Percentiles rank a stretch among this genome's conserved stretches.
These are phyloP conservation scores for Rhamphomyia laevipes DNA, from an alignment of 2,888 invertebrate species.

Conservation along the genomic window DNA sequence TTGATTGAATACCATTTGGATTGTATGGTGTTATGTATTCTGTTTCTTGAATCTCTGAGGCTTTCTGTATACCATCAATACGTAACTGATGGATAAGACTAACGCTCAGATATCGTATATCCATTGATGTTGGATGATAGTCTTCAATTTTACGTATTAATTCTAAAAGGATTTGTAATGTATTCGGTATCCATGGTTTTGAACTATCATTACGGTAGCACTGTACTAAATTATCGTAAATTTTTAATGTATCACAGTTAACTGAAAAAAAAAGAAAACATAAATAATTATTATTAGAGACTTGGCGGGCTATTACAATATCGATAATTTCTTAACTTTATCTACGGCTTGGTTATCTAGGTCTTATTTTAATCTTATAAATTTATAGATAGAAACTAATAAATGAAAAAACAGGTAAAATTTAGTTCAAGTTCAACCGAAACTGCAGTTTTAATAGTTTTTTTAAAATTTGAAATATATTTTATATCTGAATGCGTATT, in stretches of 20 bases:
- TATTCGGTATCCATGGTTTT: conserved; percentile 41
- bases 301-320: too few relatives aligned
- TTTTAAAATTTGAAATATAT: too few relatives aligned
- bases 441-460: too few relatives aligned
- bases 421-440: too few relatives aligned
- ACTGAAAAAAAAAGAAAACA: conserved; percentile 8
- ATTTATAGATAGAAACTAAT: too few relatives aligned
- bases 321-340: too few relatives aligned
- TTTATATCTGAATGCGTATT: too few relatives aligned
- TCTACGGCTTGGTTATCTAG: too few relatives aligned
- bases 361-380: too few relatives aligned
- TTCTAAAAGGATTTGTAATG: conserved; percentile 47
- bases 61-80: conserved; percentile 48
- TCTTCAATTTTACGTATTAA: conserved; percentile 49
- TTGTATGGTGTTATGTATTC: conserved; percentile 45
- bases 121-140: conserved; percentile 38
- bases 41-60: conserved; percentile 36
- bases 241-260: conserved; percentile 20
- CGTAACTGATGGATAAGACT: conserved; percentile 44
- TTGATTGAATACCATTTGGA: conserved; percentile 47
- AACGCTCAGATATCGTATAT: conserved; percentile 45
- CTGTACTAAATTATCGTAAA: conserved; percentile 45
- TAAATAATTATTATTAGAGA: too few relatives aligned
- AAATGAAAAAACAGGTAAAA: too few relatives aligned
- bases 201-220: conserved; percentile 47